Evolutionary conservation across 2,113 vertebrate species (phyloP), one percentile per base, ranked within the genome.

Genomic region (Pseudopipra pipra): DNA sequence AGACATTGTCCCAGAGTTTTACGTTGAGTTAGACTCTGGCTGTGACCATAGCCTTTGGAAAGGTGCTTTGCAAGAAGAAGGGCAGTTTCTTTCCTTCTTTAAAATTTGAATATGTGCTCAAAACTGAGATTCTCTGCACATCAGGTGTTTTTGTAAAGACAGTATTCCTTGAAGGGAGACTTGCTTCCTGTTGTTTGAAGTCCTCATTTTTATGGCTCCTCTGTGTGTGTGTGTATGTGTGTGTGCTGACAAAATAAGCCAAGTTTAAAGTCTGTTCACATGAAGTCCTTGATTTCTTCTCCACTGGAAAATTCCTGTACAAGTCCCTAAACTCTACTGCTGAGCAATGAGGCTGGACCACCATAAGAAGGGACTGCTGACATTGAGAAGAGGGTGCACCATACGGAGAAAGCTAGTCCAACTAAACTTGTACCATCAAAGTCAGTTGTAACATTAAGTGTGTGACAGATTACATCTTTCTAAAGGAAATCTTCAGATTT

Each of bases 11-110:
- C 19, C 1, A 1, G 28, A 63, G 22, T 52, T 51, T 71, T 81
- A 25, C 0, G 0, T 59, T 22, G 46, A 46, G 9, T 23, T 77
- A 9, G 6, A 7, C 35, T 63, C 23, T 1, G 5, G 7, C 33
- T 56, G 37, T 82, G 37, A 74, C 22, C 5, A 19, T 9, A 27
- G 33, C 24, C 12, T 51, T 65, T 28, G 31, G 74, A 72, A 59
- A 52, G 2, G 24, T 33, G 21, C 12, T 56, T 33, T 61, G 22
- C 22, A 82, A 79, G 65, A 12, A 25, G 8, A 13, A 54, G 4
- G 8, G 12, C 12, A 89, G 11, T 54, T 85, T 82, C 8, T 10
- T 75, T 17, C 14, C 11, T 56, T n/a, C 11, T 54, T 91, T 52
- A 47, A n/a, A 71, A 56, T 76, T 12, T 90, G 17, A 52, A 28